Base-by-base conservation (phyloP, 2,797 vertebrate species). In the Sarcoramphus papa region DNA sequence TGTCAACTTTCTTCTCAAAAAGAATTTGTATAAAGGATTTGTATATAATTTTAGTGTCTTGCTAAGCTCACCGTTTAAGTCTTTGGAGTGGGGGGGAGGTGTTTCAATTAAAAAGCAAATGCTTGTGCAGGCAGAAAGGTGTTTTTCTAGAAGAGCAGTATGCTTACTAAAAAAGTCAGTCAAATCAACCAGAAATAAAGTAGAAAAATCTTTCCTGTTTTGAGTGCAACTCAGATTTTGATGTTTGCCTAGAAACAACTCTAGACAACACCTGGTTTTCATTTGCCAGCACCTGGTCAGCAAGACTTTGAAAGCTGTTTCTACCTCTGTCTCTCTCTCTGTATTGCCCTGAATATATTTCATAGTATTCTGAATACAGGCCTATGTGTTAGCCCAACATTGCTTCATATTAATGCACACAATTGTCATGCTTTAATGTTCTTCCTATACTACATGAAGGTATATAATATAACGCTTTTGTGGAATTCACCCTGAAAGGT, bases 251-350 rank as follows among this genome's bases (percentile, higher is more conserved):
- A 64, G 72, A 94, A 92, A 51, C 16, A 81, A 20, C 59, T 86
- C 57, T 20, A 60, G 75, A 37, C 63, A 60, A 64, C 96, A 84
- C 91, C 74, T 95, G 92, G 35, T 92, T 95, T 97, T 94, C 80
- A 88, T 97, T 96, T 95, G 51, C 59, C 43, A 76, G 74, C 93
- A 94, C 72, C 94, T 95, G 85, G 81, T 86, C 65, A 95, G 54
- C 50, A 84, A 59, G 60, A 68, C 54, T 85, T 57, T 62, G 83
- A 84, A 93, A 90, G 40, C 45, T 92, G 37, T 85, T 90, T 88
- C 73, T 79, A 56, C 60, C 77, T 75, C 76, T 65, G 10, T 27
- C 31, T 60, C 40, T 53, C 53, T 85, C 48, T 89, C 59, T 59
- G 25, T 69, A 59, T 56, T 59, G 33, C 41, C 19, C 45, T 68